A percentile compares a stretch with the other conserved stretches of the same genome.
These are phyloP conservation scores for Oncorhynchus tshawytscha DNA, from an alignment of 2,113 vertebrate genomes.

Conservation along the genomic window DNA sequence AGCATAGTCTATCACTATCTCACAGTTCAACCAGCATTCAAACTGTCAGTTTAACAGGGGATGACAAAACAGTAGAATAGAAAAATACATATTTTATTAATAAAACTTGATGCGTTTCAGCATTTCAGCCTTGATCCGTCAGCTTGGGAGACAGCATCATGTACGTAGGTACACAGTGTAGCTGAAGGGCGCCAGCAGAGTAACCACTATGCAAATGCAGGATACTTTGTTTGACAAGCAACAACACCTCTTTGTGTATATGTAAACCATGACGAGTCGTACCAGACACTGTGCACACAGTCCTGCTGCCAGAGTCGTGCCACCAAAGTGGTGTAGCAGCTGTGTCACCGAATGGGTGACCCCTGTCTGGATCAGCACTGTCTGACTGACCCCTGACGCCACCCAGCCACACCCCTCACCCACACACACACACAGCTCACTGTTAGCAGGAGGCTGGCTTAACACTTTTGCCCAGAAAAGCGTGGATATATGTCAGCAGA, in stretches of 20 bases:
- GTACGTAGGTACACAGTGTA: constrained; percentile 36
- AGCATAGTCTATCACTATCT: no score
- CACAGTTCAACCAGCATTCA: no score
- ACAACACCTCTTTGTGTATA: constrained; percentile 72
- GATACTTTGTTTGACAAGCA: constrained; percentile 75
- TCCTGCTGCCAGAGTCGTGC: constrained; percentile 33
- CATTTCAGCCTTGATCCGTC: not conserved
- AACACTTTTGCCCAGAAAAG: not conserved
- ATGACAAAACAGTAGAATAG: no score
- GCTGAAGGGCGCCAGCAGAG: constrained; percentile 67
- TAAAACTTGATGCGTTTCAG: no score
- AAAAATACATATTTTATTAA: no score
- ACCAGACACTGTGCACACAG: constrained; percentile 45
- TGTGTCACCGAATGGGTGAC: constrained; percentile 59
- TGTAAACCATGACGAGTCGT: constrained; percentile 67
- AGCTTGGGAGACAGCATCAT: constrained; percentile 4
- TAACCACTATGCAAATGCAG: constrained; percentile 72
- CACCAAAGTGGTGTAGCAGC: constrained; percentile 42
- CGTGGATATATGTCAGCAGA: constrained; percentile 28
- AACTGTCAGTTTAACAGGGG: no score
- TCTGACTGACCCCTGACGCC: constrained; percentile 18
- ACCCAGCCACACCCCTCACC: constrained; percentile 11
- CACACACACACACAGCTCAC: constrained; percentile 13
- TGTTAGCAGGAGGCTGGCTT: constrained; percentile 7
- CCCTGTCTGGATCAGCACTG: constrained; percentile 42